Conservation (phyloP, 2,888 invertebrate genomes). For the Muschampia plurimacula region DNA sequence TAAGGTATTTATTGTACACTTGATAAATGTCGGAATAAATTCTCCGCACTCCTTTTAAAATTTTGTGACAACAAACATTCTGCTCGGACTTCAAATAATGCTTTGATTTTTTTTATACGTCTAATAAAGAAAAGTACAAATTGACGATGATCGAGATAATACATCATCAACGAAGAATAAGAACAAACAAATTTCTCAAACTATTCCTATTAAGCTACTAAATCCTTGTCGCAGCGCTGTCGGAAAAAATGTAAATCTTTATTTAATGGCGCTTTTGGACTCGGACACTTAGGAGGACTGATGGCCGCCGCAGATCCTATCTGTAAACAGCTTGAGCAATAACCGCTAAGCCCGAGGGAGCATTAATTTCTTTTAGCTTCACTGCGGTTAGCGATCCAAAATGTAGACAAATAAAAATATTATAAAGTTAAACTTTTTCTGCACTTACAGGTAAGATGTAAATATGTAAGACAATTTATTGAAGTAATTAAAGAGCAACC, state of each 20-base stretch:
- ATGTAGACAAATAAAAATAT: not conserved
- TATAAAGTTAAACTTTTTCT: not conserved
- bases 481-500: not conserved
- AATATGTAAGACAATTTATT: not conserved
- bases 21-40: too few relatives aligned
- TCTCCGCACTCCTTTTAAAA: too few relatives aligned
- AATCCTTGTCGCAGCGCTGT: conserved; percentile 22
- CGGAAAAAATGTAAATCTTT: conserved; percentile 34
- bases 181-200: conserved; percentile 7
- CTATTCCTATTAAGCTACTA: conserved; percentile 18
- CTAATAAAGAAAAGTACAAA: not conserved
- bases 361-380: conserved; percentile 33
- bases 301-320: conserved; percentile 37
- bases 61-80: too few relatives aligned
- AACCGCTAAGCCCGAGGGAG: conserved; percentile 32
- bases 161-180: not conserved
- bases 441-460: not conserved
- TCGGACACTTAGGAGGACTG: conserved; percentile 37
- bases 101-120: not conserved
- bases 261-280: conserved; percentile 33
- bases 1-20: too few relatives aligned
- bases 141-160: not conserved
- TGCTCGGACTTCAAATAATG: too few relatives aligned
- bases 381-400: conserved; percentile 2
- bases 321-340: conserved; percentile 35